These are phyloP conservation scores for Psettodes erumei DNA, from an alignment of 2,113 vertebrate genomes.

Conservation along the genomic window DNA sequence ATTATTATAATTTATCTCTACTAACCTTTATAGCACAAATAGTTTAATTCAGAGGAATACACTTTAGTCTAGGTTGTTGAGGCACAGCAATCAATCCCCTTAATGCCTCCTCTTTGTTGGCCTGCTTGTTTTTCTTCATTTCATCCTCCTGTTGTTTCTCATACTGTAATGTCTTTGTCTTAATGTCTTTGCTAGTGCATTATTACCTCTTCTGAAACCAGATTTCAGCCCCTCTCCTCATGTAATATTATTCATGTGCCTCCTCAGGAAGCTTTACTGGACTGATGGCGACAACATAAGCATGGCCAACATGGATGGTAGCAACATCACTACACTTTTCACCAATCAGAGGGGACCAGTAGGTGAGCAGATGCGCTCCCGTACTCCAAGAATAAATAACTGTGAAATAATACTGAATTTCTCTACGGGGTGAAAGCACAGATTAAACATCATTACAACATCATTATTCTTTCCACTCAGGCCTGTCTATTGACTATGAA, in stretches of 20 bases:
- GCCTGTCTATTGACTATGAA: constrained; percentile 92
- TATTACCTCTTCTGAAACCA: not conserved
- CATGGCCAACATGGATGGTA: constrained; percentile 95
- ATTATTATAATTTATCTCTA: no score
- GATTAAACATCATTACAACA: not conserved
- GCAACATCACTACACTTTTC: constrained; percentile 88
- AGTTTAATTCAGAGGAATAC: no score
- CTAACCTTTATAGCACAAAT: no score
- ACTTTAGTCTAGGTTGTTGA: not conserved
- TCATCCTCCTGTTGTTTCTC: not conserved
- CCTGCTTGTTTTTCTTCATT: not conserved
- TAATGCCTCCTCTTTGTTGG: not conserved
- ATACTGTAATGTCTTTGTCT: not conserved
- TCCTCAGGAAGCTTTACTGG: constrained; percentile 93
- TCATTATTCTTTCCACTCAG: constrained; percentile 70
- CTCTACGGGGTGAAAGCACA: not conserved
- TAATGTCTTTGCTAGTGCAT: not conserved
- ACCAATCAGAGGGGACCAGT: constrained; percentile 92
- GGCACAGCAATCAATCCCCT: not conserved
- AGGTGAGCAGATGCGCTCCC: constrained; percentile 78
- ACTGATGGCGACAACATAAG: constrained; percentile 96
- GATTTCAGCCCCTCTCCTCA: not conserved
- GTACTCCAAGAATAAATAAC: not conserved
- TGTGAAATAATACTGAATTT: not conserved
- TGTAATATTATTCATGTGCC: not conserved